Percentiles rank a stretch among this genome's conserved stretches.
These are phyloP conservation scores for Prolemur simus DNA, from an alignment of 2,113 vertebrate species.

Conservation along the genomic window DNA sequence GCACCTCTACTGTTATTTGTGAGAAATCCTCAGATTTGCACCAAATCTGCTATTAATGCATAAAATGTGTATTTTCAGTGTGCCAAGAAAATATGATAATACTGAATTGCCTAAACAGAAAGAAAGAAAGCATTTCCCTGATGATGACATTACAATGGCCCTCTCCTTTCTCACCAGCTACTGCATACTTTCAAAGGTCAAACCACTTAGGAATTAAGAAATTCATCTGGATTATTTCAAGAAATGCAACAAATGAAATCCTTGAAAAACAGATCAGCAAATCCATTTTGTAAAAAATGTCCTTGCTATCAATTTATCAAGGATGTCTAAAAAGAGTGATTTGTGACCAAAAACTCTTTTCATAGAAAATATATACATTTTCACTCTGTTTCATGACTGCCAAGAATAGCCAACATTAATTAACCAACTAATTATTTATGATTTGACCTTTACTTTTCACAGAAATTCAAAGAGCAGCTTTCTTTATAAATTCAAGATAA, in stretches of 20 bases:
- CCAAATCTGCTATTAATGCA: not conserved
- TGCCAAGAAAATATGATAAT: not conserved
- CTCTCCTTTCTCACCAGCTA: not conserved
- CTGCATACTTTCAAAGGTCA: not conserved
- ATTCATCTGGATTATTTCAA: not conserved
- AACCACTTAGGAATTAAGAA: not conserved
- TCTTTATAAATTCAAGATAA: conserved; percentile 54
- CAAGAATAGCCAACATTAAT: conserved; percentile 44
- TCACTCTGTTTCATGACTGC: conserved; percentile 11
- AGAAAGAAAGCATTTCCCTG: not conserved
- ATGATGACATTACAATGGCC: not conserved
- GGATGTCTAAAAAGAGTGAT: conserved; percentile 23
- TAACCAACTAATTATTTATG: conserved; percentile 21
- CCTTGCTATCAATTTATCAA: conserved; percentile 25
- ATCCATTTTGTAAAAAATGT: not conserved
- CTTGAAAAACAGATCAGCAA: not conserved
- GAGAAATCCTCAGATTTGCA: not conserved
- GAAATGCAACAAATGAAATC: not conserved
- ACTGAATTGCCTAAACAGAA: not conserved
- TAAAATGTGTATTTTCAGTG: not conserved
- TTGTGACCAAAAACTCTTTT: conserved; percentile 43
- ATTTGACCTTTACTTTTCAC: conserved; percentile 54
- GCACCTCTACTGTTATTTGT: not conserved
- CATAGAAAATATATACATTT: conserved; percentile 47
- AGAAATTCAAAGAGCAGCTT: conserved; percentile 34